Percentiles rank a stretch among this genome's conserved stretches.
These are phyloP conservation scores for Eurystomus glaucurus DNA, from an alignment of 2,797 vertebrate species.

Conservation along the genomic window DNA sequence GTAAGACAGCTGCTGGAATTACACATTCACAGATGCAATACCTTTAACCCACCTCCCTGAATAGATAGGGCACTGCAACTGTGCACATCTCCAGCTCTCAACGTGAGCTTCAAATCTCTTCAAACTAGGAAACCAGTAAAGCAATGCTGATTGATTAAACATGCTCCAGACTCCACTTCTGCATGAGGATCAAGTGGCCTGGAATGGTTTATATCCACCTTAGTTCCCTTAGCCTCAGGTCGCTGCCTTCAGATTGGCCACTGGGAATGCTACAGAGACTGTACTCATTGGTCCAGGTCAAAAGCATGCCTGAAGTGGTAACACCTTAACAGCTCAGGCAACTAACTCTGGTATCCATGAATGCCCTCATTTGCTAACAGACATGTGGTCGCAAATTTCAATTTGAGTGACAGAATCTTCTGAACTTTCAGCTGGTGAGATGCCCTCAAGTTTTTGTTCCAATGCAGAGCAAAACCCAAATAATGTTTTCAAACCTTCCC, in stretches of 20 bases:
- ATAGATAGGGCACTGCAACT: accelerated
- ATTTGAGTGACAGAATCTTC: background rate
- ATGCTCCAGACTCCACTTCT: background rate
- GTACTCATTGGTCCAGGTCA: background rate
- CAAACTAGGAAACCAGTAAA: background rate
- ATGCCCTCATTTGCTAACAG: background rate
- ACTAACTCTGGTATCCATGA: background rate
- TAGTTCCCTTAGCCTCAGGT: background rate
- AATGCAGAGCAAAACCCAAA: background rate
- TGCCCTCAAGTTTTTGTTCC: background rate
- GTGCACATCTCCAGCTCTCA: background rate
- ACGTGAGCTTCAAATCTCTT: background rate
- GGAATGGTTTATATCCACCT: background rate
- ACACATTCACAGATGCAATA: background rate
- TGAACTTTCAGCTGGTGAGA: background rate
- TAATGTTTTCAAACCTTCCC: background rate
- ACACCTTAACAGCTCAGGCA: background rate
- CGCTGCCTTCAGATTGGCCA: background rate
- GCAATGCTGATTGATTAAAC: background rate
- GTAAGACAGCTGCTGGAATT: background rate
- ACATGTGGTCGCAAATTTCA: background rate
- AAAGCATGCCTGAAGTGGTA: background rate
- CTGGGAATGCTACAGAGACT: background rate
- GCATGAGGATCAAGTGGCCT: background rate
- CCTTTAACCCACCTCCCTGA: background rate